Base-by-base conservation (phyloP, 2,797 vertebrate genomes). In the Menidia menidia region DNA sequence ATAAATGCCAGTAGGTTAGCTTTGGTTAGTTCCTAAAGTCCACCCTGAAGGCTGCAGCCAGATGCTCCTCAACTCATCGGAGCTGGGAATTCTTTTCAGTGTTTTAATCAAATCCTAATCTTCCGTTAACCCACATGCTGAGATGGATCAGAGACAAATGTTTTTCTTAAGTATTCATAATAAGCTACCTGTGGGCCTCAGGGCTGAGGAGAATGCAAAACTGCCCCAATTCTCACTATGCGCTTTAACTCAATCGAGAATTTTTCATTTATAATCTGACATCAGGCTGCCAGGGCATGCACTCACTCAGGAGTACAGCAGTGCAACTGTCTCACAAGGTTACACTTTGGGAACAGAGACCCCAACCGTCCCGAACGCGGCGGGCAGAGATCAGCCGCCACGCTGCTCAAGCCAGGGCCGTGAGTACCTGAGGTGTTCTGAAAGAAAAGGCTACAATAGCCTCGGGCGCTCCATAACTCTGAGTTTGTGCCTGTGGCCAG, bases 281-380 rank as follows among this genome's bases (percentile, higher is more conserved):
- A 78, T 66, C 62, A 1, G 19, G 67, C 72, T 72, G 75, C 73
- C 65, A 79, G 71, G 78, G 67, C 69, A 74, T 75, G 71, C 59
- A 71, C 70, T 79, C 62, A 60, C 66, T 77, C 76, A n/a, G 59
- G 73, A 75, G 58, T 45, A 41, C 61, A 78, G 81, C 75, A 77
- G 60, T 72, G 64, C 85, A 77, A 71, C 78, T 78, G 80, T 85
- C 73, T 85, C 52, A 64, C 19, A 63, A 52, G 70, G 75, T 81
- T 74, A 57, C 50, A 51, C 25, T 51, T 19, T 10, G 57, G 73
- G 61, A 87, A 65, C 47, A 43, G 57, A 64, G 73, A 82, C 78
- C 79, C 60, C 35, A 19, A 58, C 53, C 68, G 30, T 73, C 47
- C 54, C 60, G 45, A 72, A 79, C 75, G 81, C 54, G 60, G 60